Evolutionary conservation across 2,797 vertebrate genomes (phyloP), one percentile per base, ranked within the genome.

Genomic region (Kryptolebias ocellatus): DNA sequence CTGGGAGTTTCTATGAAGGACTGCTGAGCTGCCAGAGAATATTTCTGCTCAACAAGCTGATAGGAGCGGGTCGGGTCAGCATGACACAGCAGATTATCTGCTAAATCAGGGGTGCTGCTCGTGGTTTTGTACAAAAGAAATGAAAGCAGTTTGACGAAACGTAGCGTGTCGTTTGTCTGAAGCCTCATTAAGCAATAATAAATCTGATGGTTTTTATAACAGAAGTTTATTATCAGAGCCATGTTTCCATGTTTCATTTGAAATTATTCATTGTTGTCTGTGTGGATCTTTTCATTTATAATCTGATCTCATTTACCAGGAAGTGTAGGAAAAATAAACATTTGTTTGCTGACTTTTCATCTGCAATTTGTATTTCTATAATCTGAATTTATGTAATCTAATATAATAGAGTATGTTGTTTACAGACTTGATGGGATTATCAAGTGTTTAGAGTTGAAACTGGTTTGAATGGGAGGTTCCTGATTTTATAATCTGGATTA

Each of bases 311-410:
- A 50, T 76, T 64, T 77, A 28, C 64, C 47, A 62, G 64, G 60
- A 62, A 50, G 42, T 34, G 29, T 67, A 64, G 73, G 71, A 46
- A 8, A 55, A 83, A 64, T 76, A 70, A 75, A 67, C 42, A 29
- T 18, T 17, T 67, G 64, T 67, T 67, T 76, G 55, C 70, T 84
- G 58, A 27, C 31, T 39, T 24, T 60, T 60, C 77, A 67, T 62
- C 70, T 84, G 72, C 64, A 47, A 24, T 70, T 81, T 89, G 55
- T 84, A 53, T 80, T 67, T 73, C 78, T 56, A 88, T 71, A 73
- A 82, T 51, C 60, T 75, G 61, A 85, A 75, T 11, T 8, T 44
- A 46, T 77, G 15, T 24, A 55, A 37, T 17, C 59, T 77, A 5
- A 77, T 80, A 52, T 55, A 75, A 57, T 44, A 15, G 49, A 39